Evolutionary conservation across 1,140 invertebrate genomes (phyloP).

Genomic region (Solenopsis invicta): DNA sequence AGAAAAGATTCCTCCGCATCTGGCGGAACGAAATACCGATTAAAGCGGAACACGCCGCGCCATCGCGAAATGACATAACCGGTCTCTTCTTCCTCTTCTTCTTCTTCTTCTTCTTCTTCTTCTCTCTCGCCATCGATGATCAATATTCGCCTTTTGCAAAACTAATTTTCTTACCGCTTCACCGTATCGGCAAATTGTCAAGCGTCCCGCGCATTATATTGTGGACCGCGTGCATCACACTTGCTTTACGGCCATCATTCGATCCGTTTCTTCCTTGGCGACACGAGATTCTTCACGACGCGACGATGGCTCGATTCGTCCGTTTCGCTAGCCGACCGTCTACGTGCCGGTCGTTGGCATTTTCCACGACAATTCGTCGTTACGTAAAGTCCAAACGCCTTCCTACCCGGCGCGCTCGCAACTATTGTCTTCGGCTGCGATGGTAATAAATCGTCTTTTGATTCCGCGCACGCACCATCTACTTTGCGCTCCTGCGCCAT

Average conservation of each 20-base stretch:
- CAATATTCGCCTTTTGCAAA: constrained; percentile 16
- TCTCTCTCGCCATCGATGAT: not conserved
- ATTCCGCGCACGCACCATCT: constrained; percentile 24
- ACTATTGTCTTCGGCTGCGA: constrained; percentile 8
- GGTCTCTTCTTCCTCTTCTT: too few relatives aligned
- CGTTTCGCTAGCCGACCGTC: constrained; percentile 16
- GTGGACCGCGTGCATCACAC: too few relatives aligned
- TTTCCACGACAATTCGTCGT: constrained; percentile 34
- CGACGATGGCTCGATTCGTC: constrained; percentile 48
- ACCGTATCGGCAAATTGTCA: constrained; percentile 54
- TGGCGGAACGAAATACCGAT: constrained; percentile 44
- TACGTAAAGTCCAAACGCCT: constrained; percentile 34
- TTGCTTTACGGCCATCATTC: not conserved
- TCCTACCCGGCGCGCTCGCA: not conserved
- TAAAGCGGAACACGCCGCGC: constrained; percentile 26
- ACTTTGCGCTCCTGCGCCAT: not conserved
- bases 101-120: too few relatives aligned
- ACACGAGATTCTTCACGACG: constrained; percentile 48
- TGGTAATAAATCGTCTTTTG: constrained; percentile 51
- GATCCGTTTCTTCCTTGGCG: constrained; percentile 25
- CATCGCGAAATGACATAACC: constrained; percentile 69
- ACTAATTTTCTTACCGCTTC: constrained; percentile 13
- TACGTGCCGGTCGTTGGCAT: not conserved
- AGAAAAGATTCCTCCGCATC: constrained; percentile 9
- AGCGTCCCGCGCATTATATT: constrained; percentile 39